phyloP scores from a whole-genome alignment of 2,797 vertebrate genomes.

The Molossus molossus region DNA sequence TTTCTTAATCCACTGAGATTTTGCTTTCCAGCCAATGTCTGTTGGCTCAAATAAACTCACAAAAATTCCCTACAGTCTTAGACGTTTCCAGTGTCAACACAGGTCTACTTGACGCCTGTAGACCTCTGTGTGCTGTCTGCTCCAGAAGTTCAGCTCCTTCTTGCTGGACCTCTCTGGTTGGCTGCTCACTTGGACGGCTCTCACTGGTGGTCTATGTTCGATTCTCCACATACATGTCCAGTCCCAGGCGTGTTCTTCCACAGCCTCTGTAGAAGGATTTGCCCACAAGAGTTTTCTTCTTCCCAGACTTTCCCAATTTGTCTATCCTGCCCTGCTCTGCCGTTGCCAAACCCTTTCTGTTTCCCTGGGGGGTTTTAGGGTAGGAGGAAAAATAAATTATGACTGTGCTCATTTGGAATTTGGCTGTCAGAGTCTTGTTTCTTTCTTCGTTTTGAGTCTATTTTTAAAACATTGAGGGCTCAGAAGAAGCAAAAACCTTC shows the following conservation, averaged over 20 bases:
- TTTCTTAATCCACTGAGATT: background rate
- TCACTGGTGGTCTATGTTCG: rapidly evolving
- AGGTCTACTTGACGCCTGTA: background rate
- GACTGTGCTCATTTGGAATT: slow-evolving; percentile 43
- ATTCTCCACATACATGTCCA: background rate
- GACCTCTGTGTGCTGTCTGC: background rate
- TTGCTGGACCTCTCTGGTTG: background rate
- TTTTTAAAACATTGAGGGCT: slow-evolving; percentile 25
- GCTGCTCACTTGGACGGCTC: background rate
- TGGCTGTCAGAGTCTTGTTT: background rate
- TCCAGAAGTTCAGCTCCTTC: background rate
- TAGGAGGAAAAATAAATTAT: slow-evolving; percentile 24
- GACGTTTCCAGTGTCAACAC: background rate
- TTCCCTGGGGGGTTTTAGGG: background rate
- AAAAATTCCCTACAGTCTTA: background rate
- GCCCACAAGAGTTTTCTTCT: background rate
- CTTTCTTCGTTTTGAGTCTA: background rate
- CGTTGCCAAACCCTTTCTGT: background rate
- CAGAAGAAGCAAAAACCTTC: background rate
- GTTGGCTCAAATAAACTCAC: background rate
- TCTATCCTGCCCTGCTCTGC: no score
- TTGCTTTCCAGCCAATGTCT: background rate
- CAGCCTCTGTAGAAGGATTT: background rate
- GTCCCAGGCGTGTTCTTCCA: background rate
- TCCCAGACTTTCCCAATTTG: background rate